A percentile compares a stretch with the other conserved stretches of the same genome.
Conservation (phyloP, 2,113 vertebrate species). For the Colinus virginianus region DNA sequence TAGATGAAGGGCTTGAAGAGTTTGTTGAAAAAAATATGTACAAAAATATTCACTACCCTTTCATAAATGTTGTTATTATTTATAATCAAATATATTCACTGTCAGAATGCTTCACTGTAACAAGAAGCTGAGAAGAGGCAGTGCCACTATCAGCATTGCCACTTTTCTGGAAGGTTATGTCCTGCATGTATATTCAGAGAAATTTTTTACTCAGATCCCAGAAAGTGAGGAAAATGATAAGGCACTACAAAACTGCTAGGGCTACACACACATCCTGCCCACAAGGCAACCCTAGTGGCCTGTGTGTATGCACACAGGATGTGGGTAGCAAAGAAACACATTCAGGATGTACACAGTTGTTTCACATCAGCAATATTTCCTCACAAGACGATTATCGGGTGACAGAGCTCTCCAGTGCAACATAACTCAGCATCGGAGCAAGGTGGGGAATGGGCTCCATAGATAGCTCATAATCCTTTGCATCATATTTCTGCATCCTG, state of each 20-base stretch:
- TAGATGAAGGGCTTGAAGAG: neutral
- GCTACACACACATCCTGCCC: neutral
- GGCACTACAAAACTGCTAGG: rapidly evolving
- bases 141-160: neutral
- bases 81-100: neutral
- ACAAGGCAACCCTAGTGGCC: neutral
- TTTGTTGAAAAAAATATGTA: neutral
- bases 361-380: rapidly evolving
- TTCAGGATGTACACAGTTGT: rapidly evolving
- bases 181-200: neutral
- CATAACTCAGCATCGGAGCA: rapidly evolving
- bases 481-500: rapidly evolving
- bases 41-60: conserved; percentile 10
- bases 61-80: conserved; percentile 11
- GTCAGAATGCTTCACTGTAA: neutral
- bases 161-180: neutral
- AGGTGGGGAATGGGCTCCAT: neutral
- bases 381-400: rapidly evolving
- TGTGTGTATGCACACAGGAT: rapidly evolving
- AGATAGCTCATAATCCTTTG: rapidly evolving
- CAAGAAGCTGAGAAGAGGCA: neutral
- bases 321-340: rapidly evolving
- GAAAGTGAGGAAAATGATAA: neutral
- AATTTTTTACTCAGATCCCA: neutral
- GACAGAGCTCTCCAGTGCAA: neutral